These are phyloP conservation scores for Melanostoma scalare DNA, from an alignment of 2,888 invertebrate genomes.

Conservation along the genomic window DNA sequence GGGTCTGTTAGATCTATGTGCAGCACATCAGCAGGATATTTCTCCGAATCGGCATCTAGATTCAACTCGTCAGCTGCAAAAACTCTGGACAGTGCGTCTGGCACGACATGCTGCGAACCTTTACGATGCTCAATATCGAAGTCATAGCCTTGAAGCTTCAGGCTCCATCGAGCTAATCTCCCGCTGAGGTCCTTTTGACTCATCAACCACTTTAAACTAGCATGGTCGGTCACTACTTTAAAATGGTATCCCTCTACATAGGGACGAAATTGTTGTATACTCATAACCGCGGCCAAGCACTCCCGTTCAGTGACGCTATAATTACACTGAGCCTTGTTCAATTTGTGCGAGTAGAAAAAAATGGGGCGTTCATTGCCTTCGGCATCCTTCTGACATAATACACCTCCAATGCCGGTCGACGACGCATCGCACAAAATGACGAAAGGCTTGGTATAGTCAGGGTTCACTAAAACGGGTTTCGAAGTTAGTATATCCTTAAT, in stretches of 20 bases:
- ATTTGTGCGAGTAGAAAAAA: no score
- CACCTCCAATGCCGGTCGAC: no score
- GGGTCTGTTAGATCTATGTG: no score
- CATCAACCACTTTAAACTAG: no score
- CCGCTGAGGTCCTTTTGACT: background rate
- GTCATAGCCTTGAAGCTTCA: constrained; percentile 12
- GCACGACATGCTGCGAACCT: constrained; percentile 23
- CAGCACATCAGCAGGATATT: no score
- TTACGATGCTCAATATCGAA: constrained; percentile 34
- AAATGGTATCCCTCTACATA: no score
- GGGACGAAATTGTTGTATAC: no score
- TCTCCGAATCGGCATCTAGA: background rate
- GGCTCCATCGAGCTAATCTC: background rate
- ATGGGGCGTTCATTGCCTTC: background rate
- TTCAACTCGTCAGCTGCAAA: background rate
- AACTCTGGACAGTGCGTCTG: constrained; percentile 7
- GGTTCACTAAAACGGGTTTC: background rate
- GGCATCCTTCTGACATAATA: background rate
- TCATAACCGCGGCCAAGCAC: background rate
- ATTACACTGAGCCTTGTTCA: no score
- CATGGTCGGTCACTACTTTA: no score
- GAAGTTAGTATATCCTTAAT: no score
- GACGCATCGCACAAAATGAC: background rate
- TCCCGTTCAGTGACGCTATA: background rate
- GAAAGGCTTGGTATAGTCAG: background rate